Conservation (phyloP, 2,797 vertebrate genomes). For the Mormyrus hasselquistii region DNA sequence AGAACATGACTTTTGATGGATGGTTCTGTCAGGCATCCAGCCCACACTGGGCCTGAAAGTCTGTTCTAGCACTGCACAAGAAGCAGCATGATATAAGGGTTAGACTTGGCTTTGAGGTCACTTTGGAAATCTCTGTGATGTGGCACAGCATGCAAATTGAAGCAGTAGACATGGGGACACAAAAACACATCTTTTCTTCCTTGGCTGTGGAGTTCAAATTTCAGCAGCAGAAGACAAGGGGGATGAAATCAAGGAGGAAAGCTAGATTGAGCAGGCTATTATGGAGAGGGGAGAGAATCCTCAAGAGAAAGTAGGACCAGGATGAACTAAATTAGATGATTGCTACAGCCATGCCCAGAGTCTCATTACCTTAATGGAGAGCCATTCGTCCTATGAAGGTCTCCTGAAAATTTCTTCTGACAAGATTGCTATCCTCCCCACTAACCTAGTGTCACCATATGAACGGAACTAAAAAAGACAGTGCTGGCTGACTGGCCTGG, state of each 20-base stretch:
- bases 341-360: constrained; percentile 62
- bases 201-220: neutral
- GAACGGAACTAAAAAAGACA: constrained; percentile 30
- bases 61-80: neutral
- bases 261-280: constrained; percentile 69
- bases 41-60: neutral
- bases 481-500: constrained; percentile 37
- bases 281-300: constrained; percentile 59
- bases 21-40: neutral
- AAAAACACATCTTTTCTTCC: neutral
- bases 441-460: constrained; percentile 41
- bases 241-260: constrained; percentile 54
- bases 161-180: neutral
- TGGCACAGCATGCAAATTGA: neutral
- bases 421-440: constrained; percentile 49
- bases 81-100: neutral
- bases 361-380: constrained; percentile 76
- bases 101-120: neutral
- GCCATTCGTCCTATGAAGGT: constrained; percentile 67
- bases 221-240: constrained; percentile 26
- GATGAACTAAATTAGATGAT: constrained; percentile 68
- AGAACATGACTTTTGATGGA: neutral
- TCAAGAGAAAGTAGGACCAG: constrained; percentile 57
- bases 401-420: constrained; percentile 60
- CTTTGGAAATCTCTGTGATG: constrained; percentile 7